phyloP scores from a whole-genome alignment of 2,888 invertebrate genomes.

The Lithophane leautieri region DNA sequence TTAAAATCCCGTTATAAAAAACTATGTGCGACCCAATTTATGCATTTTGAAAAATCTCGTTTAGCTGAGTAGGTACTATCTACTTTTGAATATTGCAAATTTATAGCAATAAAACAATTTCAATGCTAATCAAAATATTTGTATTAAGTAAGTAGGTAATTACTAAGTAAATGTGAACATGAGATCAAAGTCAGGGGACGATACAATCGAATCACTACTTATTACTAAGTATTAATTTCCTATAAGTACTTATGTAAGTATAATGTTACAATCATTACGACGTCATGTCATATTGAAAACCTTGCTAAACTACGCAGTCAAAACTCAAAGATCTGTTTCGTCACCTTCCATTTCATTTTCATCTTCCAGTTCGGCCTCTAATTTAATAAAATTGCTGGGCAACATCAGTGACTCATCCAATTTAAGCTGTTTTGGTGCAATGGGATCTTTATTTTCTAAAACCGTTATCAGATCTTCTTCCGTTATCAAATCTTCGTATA shows the following conservation, averaged over 20 bases:
- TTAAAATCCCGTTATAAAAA: neutral
- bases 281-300: neutral
- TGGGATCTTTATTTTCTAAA: conserved; percentile 67
- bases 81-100: conserved; percentile 3
- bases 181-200: conserved; percentile 6
- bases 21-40: neutral
- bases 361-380: conserved; percentile 62
- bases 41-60: neutral
- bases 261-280: neutral
- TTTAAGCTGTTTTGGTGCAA: conserved; percentile 66
- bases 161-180: neutral
- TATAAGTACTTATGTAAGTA: too few species aligned
- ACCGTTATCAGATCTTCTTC: conserved; percentile 72
- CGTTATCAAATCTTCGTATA: conserved; percentile 71
- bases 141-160: neutral
- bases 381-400: conserved; percentile 74
- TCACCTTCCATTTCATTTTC: conserved; percentile 51
- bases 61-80: neutral
- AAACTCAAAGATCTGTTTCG: conserved; percentile 9
- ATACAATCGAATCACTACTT: neutral
- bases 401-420: conserved; percentile 74
- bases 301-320: neutral
- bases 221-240: neutral
- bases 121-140: neutral
- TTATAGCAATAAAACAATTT: conserved; percentile 17